phyloP scores from a whole-genome alignment of 2,888 invertebrate species.

The Mesoligia furuncula region DNA sequence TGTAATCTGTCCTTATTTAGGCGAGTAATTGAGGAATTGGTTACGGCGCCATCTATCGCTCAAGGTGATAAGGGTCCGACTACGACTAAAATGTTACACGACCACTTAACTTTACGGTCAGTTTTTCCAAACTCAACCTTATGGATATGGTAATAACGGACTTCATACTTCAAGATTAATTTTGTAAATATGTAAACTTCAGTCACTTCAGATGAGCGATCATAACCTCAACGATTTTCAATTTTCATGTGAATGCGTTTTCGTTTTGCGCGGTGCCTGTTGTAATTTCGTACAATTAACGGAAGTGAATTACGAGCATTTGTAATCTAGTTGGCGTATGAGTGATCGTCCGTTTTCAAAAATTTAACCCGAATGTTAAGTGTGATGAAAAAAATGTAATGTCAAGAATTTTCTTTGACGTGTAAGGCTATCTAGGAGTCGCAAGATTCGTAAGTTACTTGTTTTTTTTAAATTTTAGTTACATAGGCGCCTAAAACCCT shows the following conservation, averaged over 20 bases:
- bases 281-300: conserved; percentile 12
- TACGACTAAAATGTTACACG: not conserved
- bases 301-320: conserved; percentile 2
- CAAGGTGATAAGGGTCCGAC: not conserved
- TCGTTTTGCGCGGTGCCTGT: conserved; percentile 20
- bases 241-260: conserved; percentile 58
- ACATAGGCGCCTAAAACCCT: fast-evolving
- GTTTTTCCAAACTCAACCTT: conserved; percentile 32
- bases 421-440: conserved; percentile 39
- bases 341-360: not conserved
- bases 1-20: not conserved
- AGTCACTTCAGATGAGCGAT: conserved; percentile 45
- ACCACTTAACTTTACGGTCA: conserved; percentile 26
- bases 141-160: fast-evolving
- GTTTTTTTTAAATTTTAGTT: not conserved
- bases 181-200: conserved; percentile 41
- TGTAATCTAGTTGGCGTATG: not conserved
- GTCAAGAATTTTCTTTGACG: conserved; percentile 38
- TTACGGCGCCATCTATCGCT: conserved; percentile 43
- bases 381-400: conserved; percentile 40
- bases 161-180: not conserved
- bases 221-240: conserved; percentile 54
- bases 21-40: not conserved
- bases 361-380: conserved; percentile 5
- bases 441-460: conserved; percentile 33